Evolutionary conservation across 1,140 invertebrate species (phyloP).

Genomic region (Zaprionus capensis): DNA sequence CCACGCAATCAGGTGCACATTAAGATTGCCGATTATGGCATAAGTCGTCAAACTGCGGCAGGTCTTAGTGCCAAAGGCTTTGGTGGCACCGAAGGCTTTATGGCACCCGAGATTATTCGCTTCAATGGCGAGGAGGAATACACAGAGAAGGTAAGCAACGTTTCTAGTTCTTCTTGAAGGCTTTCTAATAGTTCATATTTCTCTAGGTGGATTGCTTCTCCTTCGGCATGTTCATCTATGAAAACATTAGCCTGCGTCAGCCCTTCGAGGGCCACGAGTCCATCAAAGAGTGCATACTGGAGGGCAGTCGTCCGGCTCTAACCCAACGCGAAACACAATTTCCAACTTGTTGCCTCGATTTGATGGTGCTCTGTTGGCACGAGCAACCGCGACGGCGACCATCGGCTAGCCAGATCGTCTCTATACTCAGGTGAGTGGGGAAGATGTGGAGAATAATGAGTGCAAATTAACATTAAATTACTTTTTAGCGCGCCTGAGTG

Average conservation of each 20-base stretch:
- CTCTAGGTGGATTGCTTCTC: constrained; percentile 97
- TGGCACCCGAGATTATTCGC: constrained; percentile 99
- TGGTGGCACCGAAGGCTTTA: constrained; percentile 98
- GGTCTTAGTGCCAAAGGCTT: constrained; percentile 97
- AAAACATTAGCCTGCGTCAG: constrained; percentile 95
- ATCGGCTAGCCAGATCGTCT: constrained; percentile 96
- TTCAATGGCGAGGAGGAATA: constrained; percentile 99
- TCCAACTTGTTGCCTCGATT: constrained; percentile 95
- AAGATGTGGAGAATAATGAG: background rate
- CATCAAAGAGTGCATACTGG: constrained; percentile 97
- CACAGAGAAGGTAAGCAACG: constrained; percentile 94
- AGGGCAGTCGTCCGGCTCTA: constrained; percentile 95
- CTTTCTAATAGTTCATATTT: background rate
- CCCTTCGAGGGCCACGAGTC: constrained; percentile 98
- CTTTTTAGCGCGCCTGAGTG: constrained; percentile 93
- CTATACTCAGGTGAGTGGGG: constrained; percentile 87
- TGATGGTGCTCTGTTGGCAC: constrained; percentile 98
- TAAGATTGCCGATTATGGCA: constrained; percentile 98
- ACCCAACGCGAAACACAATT: constrained; percentile 93
- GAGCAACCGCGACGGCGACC: constrained; percentile 93
- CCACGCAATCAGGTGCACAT: constrained; percentile 91
- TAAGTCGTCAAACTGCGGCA: constrained; percentile 93
- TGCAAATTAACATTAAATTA: background rate
- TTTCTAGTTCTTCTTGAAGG: background rate
- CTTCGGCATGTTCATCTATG: constrained; percentile 99